Evolutionary conservation across 2,113 vertebrate genomes (phyloP).

Genomic region (Chlorodrepanis virens): DNA sequence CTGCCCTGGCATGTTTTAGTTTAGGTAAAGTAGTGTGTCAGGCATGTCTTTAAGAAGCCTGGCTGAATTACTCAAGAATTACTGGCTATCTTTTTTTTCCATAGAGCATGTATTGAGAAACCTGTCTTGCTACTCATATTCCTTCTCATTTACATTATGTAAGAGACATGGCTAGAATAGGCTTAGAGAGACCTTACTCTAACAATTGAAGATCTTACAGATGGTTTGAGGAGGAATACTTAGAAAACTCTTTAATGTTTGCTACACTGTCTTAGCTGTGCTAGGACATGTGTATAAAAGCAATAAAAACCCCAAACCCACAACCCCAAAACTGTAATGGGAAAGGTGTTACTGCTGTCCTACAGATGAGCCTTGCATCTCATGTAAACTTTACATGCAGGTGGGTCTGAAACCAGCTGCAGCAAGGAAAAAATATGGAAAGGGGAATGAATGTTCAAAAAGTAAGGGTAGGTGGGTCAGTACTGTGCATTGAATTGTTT

Average conservation of each 20-base stretch:
- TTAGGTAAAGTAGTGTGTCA: not conserved
- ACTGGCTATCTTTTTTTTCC: not conserved
- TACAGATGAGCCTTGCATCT: not conserved
- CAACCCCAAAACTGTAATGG: not conserved
- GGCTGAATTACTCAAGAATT: not conserved
- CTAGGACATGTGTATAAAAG: not conserved
- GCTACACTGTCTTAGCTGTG: not conserved
- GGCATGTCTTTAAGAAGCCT: not conserved
- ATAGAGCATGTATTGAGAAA: not conserved
- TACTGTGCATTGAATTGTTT: not conserved
- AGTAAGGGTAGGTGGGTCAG: not conserved
- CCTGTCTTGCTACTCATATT: not conserved
- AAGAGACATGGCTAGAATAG: not conserved
- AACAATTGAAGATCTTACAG: not conserved
- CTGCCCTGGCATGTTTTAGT: not conserved
- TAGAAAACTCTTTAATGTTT: accelerated
- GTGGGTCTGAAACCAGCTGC: not conserved
- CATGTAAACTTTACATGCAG: not conserved
- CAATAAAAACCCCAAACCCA: not conserved
- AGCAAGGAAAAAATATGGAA: not conserved
- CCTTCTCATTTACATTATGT: not conserved
- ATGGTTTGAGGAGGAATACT: not conserved
- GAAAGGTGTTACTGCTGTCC: not conserved
- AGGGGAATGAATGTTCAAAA: not conserved
- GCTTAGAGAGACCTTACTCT: not conserved